These are phyloP conservation scores for Megaustenia siamemsis DNA, from an alignment of 2,888 invertebrate genomes.

Conservation along the genomic window DNA sequence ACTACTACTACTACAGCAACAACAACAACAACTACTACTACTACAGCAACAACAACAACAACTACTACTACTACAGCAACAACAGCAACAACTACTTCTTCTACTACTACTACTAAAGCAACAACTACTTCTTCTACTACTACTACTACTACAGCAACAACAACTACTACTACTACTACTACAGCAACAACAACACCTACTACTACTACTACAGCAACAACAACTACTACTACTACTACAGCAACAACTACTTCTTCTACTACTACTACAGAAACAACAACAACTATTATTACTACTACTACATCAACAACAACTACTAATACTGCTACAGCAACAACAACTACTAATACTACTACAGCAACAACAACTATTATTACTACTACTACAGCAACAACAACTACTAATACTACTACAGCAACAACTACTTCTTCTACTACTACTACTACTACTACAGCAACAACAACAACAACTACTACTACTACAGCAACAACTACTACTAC, in stretches of 20 bases:
- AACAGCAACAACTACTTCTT: not conserved
- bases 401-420: not conserved
- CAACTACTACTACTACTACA: constrained; percentile 24
- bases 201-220: not conserved
- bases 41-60: not conserved
- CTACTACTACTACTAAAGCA: not conserved
- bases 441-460: not conserved
- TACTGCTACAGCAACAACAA: not conserved
- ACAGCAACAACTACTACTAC: not conserved
- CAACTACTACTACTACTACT: constrained; percentile 10
- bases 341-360: constrained; percentile 7
- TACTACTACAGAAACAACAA: not conserved
- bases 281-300: not conserved
- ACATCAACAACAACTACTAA: not conserved
- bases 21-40: not conserved
- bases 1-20: not conserved
- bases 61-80: not conserved
- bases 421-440: not conserved
- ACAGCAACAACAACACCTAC: not conserved
- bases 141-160: not conserved
- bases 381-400: not conserved
- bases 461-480: not conserved
- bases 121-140: not conserved
- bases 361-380: constrained; percentile 12
- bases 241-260: not conserved